Evolutionary conservation across 2,888 invertebrate species (phyloP).

Genomic region (Calameuta idolon): DNA sequence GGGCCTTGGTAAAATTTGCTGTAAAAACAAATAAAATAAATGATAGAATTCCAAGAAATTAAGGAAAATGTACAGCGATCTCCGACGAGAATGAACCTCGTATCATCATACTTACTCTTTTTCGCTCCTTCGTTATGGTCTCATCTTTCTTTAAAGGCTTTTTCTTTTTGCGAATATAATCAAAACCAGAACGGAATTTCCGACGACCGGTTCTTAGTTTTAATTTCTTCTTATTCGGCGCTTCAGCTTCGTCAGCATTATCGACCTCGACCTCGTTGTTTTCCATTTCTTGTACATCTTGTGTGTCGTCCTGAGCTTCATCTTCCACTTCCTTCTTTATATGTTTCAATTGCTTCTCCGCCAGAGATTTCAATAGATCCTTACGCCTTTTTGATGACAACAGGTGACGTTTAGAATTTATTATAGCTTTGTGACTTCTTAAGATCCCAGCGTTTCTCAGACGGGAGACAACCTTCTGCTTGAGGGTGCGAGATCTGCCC

Average conservation of each 20-base stretch:
- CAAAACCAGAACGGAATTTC: slow-evolving; percentile 87
- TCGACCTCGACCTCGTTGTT: slow-evolving; percentile 42
- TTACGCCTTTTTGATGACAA: slow-evolving; percentile 54
- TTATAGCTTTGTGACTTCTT: slow-evolving; percentile 61
- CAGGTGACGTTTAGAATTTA: slow-evolving; percentile 61
- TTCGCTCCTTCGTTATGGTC: slow-evolving; percentile 67
- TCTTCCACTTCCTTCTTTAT: slow-evolving; percentile 60
- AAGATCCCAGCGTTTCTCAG: slow-evolving; percentile 61
- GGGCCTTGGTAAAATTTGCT: slow-evolving; percentile 65
- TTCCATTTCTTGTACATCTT: slow-evolving; percentile 51
- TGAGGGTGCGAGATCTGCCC: slow-evolving; percentile 42
- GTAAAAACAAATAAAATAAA: slow-evolving; percentile 21
- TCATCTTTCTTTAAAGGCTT: slow-evolving; percentile 74
- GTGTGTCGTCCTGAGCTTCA: slow-evolving; percentile 50
- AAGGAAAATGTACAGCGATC: background rate
- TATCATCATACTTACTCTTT: slow-evolving; percentile 50
- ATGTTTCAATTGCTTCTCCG: slow-evolving; percentile 52
- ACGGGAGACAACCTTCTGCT: slow-evolving; percentile 57
- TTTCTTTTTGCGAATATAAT: slow-evolving; percentile 91
- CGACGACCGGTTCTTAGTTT: slow-evolving; percentile 77
- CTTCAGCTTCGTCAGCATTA: slow-evolving; percentile 44
- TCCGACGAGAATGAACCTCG: background rate
- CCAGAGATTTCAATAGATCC: slow-evolving; percentile 55
- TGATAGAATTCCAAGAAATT: background rate
- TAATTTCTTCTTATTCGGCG: slow-evolving; percentile 70